Evolutionary conservation across 2,888 invertebrate genomes (phyloP), one percentile per base, ranked within the genome.

Genomic region (Thumatha senex): DNA sequence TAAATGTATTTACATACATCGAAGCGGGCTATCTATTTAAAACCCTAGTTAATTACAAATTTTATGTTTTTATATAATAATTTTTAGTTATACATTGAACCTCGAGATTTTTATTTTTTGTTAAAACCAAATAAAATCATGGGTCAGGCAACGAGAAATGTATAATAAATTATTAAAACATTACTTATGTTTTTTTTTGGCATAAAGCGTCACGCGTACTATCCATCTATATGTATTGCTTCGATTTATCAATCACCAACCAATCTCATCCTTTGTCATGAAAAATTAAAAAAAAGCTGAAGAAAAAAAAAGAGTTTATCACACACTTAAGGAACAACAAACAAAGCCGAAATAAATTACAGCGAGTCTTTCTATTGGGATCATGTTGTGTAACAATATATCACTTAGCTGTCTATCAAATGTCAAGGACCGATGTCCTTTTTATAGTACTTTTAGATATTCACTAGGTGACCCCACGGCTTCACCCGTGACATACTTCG

Each of bases 341-440:
- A 65, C 65, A 65, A 68, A 64, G 54, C 54, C 46, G 56, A 65
- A 68, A 66, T 66, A 68, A 64, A 68, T 68, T 68, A 66, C 65
- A 48, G 49, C 48, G 46, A 47, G 52, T 52, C 53, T 63, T 46
- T 54, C 67, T 48, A 33, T 45, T 34, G 57, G 61, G 68, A 66
- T 56, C 58, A 57, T 63, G 61, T 43, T 49, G 54, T 58, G 53
- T 67, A 52, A 64, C 68, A 55, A 65, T 66, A 58, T 65, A 66
- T 66, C 65, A 66, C 64, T 66, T 68, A 66, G 54, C 44, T 64
- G 56, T 56, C 65, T 45, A 68, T 65, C 69, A 66, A 65, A 64
- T 54, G 62, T 64, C 56, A 46, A 56, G 45, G 44, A 46, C 41
- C 68, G 61, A 46, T 61, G 58, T 67, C 65, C 61, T 43, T 56